These are phyloP conservation scores for Tiliacea aurago DNA, from an alignment of 2,888 invertebrate species.

Conservation along the genomic window DNA sequence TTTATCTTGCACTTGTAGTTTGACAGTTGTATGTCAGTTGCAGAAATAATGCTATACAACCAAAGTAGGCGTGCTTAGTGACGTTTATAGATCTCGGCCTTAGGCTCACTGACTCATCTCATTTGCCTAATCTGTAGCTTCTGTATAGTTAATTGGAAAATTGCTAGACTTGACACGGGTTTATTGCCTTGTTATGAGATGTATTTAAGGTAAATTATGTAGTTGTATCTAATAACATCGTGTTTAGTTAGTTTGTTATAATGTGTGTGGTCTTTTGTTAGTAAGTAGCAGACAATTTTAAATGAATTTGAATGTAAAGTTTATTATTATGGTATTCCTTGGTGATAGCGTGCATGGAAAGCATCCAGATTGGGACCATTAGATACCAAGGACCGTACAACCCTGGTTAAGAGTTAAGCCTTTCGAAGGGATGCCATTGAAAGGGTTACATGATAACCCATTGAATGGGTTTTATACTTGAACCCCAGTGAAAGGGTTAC, in stretches of 20 bases:
- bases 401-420: too few species aligned
- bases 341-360: not conserved
- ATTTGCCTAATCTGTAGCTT: constrained; percentile 34
- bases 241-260: constrained; percentile 16
- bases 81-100: not conserved
- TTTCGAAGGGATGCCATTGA: too few species aligned
- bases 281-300: not conserved
- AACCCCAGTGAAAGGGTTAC: too few species aligned
- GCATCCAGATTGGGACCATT: not conserved
- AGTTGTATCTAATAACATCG: constrained; percentile 41
- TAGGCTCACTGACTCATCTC: constrained; percentile 44
- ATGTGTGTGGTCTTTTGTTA: constrained; percentile 13
- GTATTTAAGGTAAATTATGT: constrained; percentile 52
- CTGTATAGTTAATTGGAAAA: constrained; percentile 59
- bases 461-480: too few species aligned
- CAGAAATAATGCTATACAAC: not conserved
- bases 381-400: too few species aligned
- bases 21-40: not conserved
- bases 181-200: constrained; percentile 55
- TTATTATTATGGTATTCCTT: not conserved
- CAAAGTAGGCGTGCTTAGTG: not conserved
- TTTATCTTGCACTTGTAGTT: not conserved
- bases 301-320: not conserved
- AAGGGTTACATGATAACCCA: too few species aligned
- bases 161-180: constrained; percentile 52